Evolutionary conservation across 1,140 invertebrate species (phyloP).

Genomic region (Macrostomum lignano): DNA sequence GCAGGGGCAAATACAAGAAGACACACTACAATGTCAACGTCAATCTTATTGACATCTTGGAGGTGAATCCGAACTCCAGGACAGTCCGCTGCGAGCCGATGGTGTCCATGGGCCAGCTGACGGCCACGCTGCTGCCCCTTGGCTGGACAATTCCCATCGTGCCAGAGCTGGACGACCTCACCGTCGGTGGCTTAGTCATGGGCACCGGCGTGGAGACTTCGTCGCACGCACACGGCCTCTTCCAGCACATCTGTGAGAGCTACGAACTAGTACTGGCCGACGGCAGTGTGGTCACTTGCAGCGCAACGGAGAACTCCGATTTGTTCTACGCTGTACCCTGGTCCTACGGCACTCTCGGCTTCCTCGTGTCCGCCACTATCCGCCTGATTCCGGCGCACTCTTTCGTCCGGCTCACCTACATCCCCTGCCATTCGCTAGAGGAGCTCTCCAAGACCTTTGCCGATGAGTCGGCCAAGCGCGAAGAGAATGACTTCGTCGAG

Average conservation of each 20-base stretch:
- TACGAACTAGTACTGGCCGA: constrained; percentile 46
- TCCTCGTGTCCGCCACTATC: constrained; percentile 45
- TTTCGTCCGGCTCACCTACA: constrained; percentile 36
- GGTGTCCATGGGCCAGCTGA: constrained; percentile 51
- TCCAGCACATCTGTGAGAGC: constrained; percentile 44
- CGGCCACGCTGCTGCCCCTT: constrained; percentile 28
- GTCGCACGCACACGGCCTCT: constrained; percentile 44
- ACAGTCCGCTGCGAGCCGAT: constrained; percentile 45
- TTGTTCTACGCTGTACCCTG: constrained; percentile 48
- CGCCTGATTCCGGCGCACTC: constrained; percentile 40
- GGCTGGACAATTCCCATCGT: constrained; percentile 37
- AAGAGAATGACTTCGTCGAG: constrained; percentile 45
- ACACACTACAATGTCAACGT: constrained; percentile 39
- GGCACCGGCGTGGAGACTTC: constrained; percentile 53
- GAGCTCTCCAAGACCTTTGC: constrained; percentile 30
- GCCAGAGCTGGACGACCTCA: constrained; percentile 51
- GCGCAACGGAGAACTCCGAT: constrained; percentile 39
- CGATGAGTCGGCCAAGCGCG: constrained; percentile 28
- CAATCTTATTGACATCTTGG: constrained; percentile 44
- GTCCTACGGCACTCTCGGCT: constrained; percentile 57
- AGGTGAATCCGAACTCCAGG: constrained; percentile 35
- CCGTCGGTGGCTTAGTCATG: constrained; percentile 50
- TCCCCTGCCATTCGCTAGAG: constrained; percentile 33
- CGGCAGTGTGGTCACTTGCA: constrained; percentile 41
- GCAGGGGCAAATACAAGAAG: constrained; percentile 42